Base-by-base conservation (phyloP, 2,888 invertebrate species). In the Homarus gammarus region DNA sequence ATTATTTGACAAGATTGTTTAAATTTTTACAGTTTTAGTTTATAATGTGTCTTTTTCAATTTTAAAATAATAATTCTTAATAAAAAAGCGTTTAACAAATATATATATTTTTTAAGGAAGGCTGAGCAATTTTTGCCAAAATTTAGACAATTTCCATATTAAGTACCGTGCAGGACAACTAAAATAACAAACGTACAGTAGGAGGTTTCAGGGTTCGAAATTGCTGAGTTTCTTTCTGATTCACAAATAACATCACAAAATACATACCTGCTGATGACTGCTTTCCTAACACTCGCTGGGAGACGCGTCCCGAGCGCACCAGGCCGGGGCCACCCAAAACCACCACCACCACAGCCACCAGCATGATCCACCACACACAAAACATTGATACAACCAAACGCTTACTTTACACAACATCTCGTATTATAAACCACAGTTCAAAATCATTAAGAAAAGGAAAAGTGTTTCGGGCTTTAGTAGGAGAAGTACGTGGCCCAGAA, bases 241-340 rank as follows among this genome's bases (percentile, higher is more conserved):
- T 72, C 51, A 83, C 83, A 51, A 51, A 51, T 70, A 83, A 79
- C 83, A 83, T 72, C 51, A 83, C 72, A 83, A 70, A 72, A 51
- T 70, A 83, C 83, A 83, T 70, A 83, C 72, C 72, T 72, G 83
- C 51, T 83, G 83, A 49, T 83, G 83, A 70, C 72, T 83, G 44
- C 49, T 83, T 44, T 49, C 44, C 49, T 83, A 61, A n/a, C 56
- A 51, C 22, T 6, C n/a, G 83, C 83, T 83, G 72, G 38, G 79
- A 44, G 61, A 56, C 36, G 51, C 79, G 38, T 61, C n/a, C 61
- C n/a, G 61, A 18, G 61, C 56, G 31, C 31, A 75, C 38, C 73
- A 27, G 33, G 49, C 49, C n/a, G 8, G 77, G 33, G 6, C 77
- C 51, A 15, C 33, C 27, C 27, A n/a, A 31, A n/a, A 12, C 38